A percentile compares a stretch with the other conserved stretches of the same genome.
phyloP scores from a whole-genome alignment of 2,797 vertebrate genomes.

The Kryptopterus vitreolus region DNA sequence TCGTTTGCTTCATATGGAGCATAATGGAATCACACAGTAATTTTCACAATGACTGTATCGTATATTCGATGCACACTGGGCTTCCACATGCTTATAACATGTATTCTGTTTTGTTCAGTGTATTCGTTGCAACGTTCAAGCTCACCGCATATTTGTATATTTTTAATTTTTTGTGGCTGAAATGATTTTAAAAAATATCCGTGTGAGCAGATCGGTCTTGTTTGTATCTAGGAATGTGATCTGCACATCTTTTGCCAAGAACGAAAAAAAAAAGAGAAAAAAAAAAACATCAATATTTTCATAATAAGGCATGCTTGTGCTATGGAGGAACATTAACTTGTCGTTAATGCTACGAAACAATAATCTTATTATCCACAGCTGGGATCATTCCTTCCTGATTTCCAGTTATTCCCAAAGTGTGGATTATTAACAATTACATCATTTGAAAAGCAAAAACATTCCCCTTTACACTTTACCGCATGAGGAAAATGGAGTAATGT shows the following conservation, averaged over 20 bases:
- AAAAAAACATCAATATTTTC: conserved; percentile 3
- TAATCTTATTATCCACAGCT: neutral
- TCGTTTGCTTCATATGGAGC: neutral
- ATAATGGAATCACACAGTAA: neutral
- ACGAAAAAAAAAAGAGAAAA: conserved; percentile 23
- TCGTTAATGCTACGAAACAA: conserved; percentile 18
- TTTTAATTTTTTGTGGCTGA: neutral
- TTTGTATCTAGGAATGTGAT: neutral
- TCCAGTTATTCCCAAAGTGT: neutral
- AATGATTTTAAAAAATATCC: neutral
- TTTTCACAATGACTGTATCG: neutral
- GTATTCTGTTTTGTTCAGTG: neutral
- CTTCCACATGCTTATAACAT: neutral
- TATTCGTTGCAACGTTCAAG: neutral
- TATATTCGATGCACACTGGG: neutral
- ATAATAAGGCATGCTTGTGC: neutral
- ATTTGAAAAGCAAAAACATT: neutral
- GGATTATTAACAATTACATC: neutral
- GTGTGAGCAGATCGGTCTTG: neutral
- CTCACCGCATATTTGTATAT: neutral
- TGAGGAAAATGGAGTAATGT: neutral
- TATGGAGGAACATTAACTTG: neutral
- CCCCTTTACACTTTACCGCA: neutral
- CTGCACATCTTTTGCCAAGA: conserved; percentile 43
- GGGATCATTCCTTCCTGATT: neutral